phyloP scores from a whole-genome alignment of 2,113 vertebrate species.

The Lates calcarifer region DNA sequence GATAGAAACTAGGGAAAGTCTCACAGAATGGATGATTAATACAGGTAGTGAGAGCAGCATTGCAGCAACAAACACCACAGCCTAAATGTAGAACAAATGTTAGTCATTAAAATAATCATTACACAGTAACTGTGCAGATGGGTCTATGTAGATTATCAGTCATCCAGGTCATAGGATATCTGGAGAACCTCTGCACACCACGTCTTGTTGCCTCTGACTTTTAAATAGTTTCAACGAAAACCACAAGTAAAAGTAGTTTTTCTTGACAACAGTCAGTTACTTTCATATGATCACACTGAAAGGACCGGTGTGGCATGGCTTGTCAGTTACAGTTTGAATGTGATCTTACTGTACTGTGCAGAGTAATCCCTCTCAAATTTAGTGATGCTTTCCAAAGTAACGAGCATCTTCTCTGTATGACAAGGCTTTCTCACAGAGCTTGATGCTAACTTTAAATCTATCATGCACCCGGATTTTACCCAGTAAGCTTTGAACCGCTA shows the following conservation, averaged over 20 bases:
- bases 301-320: background rate
- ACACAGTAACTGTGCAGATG: conserved; percentile 1
- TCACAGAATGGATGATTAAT: conserved; percentile 66
- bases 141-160: conserved; percentile 19
- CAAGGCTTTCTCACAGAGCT: background rate
- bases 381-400: background rate
- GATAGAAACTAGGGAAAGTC: conserved; percentile 67
- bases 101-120: conserved; percentile 35
- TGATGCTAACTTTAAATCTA: background rate
- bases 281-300: background rate
- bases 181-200: background rate
- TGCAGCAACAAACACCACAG: conserved; percentile 36
- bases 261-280: background rate
- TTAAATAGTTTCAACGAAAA: background rate
- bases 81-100: conserved; percentile 48
- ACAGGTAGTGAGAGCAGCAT: conserved; percentile 57
- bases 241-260: background rate
- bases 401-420: background rate
- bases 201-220: background rate
- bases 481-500: too few species aligned
- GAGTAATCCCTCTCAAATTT: background rate
- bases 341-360: background rate
- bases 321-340: background rate
- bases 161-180: conserved; percentile 30
- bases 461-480: background rate